A percentile compares a stretch with the other conserved stretches of the same genome.
Evolutionary conservation across 2,888 invertebrate genomes (phyloP).

Genomic region (Stegophylla sp.): DNA sequence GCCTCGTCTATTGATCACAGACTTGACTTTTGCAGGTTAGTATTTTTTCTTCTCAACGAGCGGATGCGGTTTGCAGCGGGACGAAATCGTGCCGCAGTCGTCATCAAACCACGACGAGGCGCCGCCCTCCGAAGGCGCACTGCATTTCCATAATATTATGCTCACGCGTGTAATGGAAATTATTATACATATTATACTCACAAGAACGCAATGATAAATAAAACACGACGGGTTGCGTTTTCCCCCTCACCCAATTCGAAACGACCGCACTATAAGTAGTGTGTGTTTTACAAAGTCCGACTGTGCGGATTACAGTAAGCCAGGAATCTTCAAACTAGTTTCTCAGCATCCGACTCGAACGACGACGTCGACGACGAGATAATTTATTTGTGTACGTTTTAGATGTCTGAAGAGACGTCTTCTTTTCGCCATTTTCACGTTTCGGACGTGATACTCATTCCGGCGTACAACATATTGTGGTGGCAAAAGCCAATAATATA

Average conservation of each 20-base stretch:
- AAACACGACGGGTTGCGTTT: not conserved
- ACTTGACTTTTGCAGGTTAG: not conserved
- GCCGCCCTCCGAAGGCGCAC: not conserved
- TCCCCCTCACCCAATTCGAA: not conserved
- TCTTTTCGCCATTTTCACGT: not conserved
- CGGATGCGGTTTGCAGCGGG: not conserved
- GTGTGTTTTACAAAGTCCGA: not conserved
- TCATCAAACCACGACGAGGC: not conserved
- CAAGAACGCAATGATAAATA: not conserved
- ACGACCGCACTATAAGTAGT: not conserved
- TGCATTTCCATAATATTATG: not conserved
- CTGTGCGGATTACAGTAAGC: not conserved
- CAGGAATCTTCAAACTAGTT: slow-evolving; percentile 31
- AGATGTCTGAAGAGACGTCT: not conserved
- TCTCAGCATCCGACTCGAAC: not conserved
- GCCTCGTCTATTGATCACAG: not conserved
- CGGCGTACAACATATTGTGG: not conserved
- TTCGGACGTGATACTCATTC: not conserved
- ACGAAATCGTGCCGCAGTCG: slow-evolving; percentile 3
- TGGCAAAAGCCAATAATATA: no score
- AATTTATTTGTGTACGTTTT: not conserved
- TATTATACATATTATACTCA: not conserved
- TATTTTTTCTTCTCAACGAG: not conserved
- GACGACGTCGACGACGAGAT: not conserved
- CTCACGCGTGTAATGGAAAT: not conserved